These are phyloP conservation scores for Cylindroiulus punctatus DNA, from an alignment of 2,888 invertebrate species.

Conservation along the genomic window DNA sequence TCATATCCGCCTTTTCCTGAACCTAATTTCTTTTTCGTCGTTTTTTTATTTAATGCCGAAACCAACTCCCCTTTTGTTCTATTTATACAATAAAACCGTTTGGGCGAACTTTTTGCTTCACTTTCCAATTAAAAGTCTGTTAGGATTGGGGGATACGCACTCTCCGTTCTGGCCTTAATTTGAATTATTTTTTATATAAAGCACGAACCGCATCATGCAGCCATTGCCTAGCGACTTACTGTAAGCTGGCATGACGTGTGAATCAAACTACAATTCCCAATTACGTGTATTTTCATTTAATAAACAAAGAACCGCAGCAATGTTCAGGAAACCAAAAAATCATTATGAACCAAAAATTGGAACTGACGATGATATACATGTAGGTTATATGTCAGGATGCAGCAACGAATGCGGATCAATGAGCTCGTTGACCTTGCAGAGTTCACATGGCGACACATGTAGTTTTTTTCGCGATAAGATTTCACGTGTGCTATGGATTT, in stretches of 20 bases:
- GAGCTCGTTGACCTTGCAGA: constrained; percentile 28
- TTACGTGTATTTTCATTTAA: neutral
- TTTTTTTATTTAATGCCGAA: neutral
- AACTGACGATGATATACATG: neutral
- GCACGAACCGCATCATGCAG: neutral
- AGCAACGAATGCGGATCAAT: neutral
- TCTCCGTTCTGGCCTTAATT: neutral
- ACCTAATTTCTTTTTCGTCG: neutral
- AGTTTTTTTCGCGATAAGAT: neutral
- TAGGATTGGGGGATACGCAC: neutral
- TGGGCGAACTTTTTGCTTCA: neutral
- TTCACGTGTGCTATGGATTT: neutral
- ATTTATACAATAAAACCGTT: neutral
- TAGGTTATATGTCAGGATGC: neutral
- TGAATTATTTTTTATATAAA: neutral
- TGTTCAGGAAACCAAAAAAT: neutral
- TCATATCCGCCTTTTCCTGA: constrained; percentile 35
- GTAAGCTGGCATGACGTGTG: neutral
- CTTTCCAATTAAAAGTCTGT: constrained; percentile 23
- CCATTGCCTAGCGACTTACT: neutral
- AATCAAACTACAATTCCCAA: neutral
- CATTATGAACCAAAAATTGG: neutral
- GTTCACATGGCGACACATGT: constrained; percentile 1
- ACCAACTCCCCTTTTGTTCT: neutral
- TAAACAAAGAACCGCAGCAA: neutral